phyloP scores from a whole-genome alignment of 2,113 vertebrate species.

The Nipponia nippon region DNA sequence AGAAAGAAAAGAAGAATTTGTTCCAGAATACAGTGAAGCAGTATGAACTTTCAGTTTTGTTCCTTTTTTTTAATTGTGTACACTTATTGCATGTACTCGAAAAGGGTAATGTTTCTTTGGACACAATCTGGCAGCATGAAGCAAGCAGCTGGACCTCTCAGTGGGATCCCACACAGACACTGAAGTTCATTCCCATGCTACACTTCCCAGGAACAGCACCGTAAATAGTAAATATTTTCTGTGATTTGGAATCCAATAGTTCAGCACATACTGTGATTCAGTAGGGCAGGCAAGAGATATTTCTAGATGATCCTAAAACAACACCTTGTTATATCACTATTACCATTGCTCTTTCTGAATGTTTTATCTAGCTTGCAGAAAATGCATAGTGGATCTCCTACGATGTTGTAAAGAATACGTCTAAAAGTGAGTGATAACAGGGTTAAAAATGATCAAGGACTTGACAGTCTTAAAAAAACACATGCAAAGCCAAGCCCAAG shows the following conservation, averaged over 20 bases:
- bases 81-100: not conserved
- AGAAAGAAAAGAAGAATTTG: not conserved
- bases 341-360: not conserved
- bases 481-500: not conserved
- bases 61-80: not conserved
- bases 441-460: not conserved
- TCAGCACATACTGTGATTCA: conserved; percentile 15
- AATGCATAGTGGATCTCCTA: rapidly evolving
- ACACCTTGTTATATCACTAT: not conserved
- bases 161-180: conserved; percentile 37
- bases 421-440: not conserved
- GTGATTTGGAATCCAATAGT: conserved; percentile 38
- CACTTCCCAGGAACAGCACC: conserved; percentile 50
- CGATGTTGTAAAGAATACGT: not conserved
- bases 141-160: conserved; percentile 62
- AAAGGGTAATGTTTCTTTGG: conserved; percentile 57
- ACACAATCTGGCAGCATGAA: conserved; percentile 49
- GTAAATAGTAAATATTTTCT: conserved; percentile 62
- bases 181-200: conserved; percentile 47
- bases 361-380: not conserved
- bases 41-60: not conserved
- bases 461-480: not conserved
- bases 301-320: conserved; percentile 32
- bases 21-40: not conserved
- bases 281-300: conserved; percentile 16